phyloP scores from a whole-genome alignment of 2,797 vertebrate species.

The Otolemur crassicaudatus region DNA sequence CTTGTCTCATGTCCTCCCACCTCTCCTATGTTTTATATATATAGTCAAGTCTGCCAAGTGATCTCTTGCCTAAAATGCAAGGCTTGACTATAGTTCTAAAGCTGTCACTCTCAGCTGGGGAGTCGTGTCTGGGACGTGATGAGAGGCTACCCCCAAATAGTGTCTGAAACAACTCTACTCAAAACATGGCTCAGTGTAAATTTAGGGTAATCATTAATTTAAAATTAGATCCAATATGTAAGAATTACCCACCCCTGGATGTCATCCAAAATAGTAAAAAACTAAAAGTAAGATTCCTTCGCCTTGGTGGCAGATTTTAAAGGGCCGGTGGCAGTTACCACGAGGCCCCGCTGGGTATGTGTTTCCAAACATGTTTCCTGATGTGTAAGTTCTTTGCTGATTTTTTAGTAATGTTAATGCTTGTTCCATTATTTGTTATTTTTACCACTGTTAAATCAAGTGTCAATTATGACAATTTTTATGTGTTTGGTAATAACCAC shows the following conservation, averaged over 20 bases:
- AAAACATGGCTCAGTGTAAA: neutral
- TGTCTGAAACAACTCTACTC: neutral
- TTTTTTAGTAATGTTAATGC: conserved; percentile 19
- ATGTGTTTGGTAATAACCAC: conserved; percentile 24
- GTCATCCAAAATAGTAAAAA: neutral
- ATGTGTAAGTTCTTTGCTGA: conserved; percentile 42
- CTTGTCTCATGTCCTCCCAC: neutral
- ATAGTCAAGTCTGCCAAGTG: neutral
- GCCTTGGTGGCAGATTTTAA: neutral
- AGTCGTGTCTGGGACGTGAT: neutral
- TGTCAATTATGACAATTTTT: neutral
- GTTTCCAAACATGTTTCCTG: conserved; percentile 33
- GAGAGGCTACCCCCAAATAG: neutral
- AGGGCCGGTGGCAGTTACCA: neutral
- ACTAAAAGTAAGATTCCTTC: neutral
- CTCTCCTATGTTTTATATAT: neutral
- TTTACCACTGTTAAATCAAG: conserved; percentile 34
- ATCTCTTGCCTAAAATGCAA: conserved; percentile 1
- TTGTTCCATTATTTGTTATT: conserved; percentile 19
- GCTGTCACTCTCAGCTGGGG: neutral
- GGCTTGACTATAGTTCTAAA: neutral
- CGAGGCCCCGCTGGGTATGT: neutral
- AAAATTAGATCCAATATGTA: conserved; percentile 33
- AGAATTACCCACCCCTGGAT: neutral
- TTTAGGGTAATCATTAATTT: conserved; percentile 27